Conservation (phyloP, 2,888 invertebrate species). For the Ctena decussata region DNA sequence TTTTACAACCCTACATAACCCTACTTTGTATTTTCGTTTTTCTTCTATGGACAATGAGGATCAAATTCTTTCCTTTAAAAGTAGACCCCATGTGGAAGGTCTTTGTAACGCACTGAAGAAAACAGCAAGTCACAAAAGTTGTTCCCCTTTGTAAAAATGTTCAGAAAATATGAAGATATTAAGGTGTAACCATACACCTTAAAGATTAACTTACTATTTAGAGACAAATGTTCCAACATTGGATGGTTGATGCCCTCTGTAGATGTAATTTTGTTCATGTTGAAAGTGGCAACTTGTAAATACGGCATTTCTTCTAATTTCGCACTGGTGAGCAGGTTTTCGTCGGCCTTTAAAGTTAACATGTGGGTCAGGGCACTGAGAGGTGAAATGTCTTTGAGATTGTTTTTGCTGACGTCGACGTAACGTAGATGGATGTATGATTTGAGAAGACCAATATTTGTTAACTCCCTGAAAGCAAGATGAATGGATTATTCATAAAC, state of each 20-base stretch:
- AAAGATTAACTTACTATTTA: constrained; percentile 86
- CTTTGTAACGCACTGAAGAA: no score
- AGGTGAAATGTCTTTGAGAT: constrained; percentile 84
- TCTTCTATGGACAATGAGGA: no score
- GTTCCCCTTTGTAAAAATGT: no score
- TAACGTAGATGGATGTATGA: constrained; percentile 86
- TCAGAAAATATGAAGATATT: no score
- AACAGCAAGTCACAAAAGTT: no score
- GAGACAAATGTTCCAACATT: constrained; percentile 84
- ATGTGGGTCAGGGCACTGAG: constrained; percentile 85
- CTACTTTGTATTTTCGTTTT: no score
- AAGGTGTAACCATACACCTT: no score
- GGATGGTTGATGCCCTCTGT: constrained; percentile 86
- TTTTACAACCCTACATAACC: no score
- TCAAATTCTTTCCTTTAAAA: no score
- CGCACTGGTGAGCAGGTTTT: constrained; percentile 83
- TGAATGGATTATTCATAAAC: background rate
- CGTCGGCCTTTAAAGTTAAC: constrained; percentile 85
- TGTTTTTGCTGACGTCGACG: constrained; percentile 86
- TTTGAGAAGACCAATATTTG: constrained; percentile 84
- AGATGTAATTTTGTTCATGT: constrained; percentile 84
- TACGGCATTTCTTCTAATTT: constrained; percentile 85
- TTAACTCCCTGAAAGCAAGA: constrained; percentile 81
- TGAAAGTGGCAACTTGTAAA: constrained; percentile 85
- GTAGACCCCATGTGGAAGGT: no score